Conservation (phyloP, 2,113 vertebrate species). For the Lepisosteus oculatus region DNA sequence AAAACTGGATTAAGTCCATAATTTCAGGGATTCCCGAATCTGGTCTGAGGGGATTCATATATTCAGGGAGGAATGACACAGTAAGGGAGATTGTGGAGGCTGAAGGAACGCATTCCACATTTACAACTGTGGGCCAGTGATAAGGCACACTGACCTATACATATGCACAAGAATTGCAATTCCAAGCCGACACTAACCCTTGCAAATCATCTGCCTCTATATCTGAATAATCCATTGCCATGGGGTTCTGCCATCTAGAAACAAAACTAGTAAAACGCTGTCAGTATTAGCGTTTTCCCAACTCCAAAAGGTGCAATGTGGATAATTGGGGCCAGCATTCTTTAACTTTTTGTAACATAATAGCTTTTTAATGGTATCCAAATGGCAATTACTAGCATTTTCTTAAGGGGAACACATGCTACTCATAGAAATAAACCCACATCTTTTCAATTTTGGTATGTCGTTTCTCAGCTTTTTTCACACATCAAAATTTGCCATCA, state of each 20-base stretch:
- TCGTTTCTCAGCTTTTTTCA: too few relatives aligned
- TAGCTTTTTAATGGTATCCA: too few relatives aligned
- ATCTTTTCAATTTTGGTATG: too few relatives aligned
- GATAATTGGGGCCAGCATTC: conserved; percentile 30
- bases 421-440: too few relatives aligned
- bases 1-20: background rate
- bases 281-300: conserved; percentile 29
- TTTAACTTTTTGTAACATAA: background rate
- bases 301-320: conserved; percentile 20
- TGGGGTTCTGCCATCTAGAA: conserved; percentile 15
- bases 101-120: background rate
- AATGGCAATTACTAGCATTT: too few relatives aligned
- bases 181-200: too few relatives aligned
- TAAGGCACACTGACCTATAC: background rate
- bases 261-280: conserved; percentile 26
- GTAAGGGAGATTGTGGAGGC: background rate
- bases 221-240: conserved; percentile 20
- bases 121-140: background rate
- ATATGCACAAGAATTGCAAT: background rate
- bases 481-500: too few relatives aligned
- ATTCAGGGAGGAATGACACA: background rate
- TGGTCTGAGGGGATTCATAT: background rate
- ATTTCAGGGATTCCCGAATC: background rate
- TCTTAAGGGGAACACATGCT: too few relatives aligned
- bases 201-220: background rate